Percentiles rank a stretch among this genome's conserved stretches.
phyloP scores from a whole-genome alignment of 2,113 vertebrate genomes.

The Polypterus senegalus region DNA sequence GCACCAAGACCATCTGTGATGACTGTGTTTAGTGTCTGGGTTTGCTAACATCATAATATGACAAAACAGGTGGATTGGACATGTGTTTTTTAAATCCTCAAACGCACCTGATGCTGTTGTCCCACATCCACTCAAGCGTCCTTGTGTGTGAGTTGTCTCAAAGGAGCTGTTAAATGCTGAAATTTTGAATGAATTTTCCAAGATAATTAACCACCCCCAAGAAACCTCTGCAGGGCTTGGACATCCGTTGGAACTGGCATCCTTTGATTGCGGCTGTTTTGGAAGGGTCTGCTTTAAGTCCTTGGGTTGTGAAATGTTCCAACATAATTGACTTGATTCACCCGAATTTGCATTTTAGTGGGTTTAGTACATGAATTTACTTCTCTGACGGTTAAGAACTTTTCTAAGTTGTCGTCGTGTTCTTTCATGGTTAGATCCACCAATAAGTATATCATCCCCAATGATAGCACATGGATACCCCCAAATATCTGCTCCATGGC shows the following conservation, averaged over 20 bases:
- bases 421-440: no score
- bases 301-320: no score
- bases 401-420: no score
- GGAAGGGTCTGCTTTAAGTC: no score
- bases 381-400: no score
- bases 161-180: neutral
- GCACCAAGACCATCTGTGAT: slow-evolving; percentile 1
- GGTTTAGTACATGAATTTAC: no score
- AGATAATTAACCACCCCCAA: slow-evolving; percentile 10
- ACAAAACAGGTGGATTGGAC: slow-evolving; percentile 4
- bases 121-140: neutral
- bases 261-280: no score
- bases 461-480: no score
- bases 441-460: no score
- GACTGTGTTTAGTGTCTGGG: neutral
- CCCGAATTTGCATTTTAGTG: no score
- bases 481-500: no score
- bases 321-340: no score
- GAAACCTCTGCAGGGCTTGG: neutral
- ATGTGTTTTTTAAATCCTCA: slow-evolving; percentile 3
- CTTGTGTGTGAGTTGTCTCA: slow-evolving; percentile 1
- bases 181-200: slow-evolving; percentile 6
- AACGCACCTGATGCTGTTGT: slow-evolving; percentile 3
- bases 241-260: neutral
- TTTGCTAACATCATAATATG: slow-evolving; percentile 2